phyloP scores from a whole-genome alignment of 2,113 vertebrate genomes.

The Cyprinodon brontotheroides region DNA sequence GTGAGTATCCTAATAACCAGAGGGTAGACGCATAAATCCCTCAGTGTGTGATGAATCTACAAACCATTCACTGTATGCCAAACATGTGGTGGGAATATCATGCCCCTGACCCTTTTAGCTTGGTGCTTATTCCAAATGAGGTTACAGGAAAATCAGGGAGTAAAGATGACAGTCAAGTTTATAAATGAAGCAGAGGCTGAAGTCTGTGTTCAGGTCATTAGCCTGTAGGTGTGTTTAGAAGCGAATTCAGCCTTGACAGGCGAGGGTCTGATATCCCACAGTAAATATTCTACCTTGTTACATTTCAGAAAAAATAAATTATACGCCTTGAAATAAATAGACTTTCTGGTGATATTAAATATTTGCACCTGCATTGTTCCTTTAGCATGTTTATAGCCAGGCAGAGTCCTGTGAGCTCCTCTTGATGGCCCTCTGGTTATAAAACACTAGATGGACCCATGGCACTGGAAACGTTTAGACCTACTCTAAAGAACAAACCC shows the following conservation, averaged over 20 bases:
- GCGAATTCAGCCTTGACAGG: too few relatives aligned
- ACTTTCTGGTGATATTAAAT: not conserved
- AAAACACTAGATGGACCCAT: constrained; percentile 59
- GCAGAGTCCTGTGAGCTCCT: constrained; percentile 26
- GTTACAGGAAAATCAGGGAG: not conserved
- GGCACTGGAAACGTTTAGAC: constrained; percentile 52
- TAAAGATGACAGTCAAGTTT: too few relatives aligned
- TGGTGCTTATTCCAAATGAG: not conserved
- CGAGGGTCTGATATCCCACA: not conserved
- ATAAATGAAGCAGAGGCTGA: too few relatives aligned
- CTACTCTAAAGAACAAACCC: not conserved
- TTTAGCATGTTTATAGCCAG: constrained; percentile 8
- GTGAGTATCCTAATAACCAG: not conserved
- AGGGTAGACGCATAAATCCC: not conserved
- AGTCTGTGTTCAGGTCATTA: not conserved
- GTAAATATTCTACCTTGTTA: not conserved
- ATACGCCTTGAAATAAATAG: not conserved
- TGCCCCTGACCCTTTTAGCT: too few relatives aligned
- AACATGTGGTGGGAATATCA: not conserved
- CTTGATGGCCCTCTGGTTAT: constrained; percentile 45
- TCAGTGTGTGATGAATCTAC: not conserved
- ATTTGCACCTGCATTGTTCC: constrained; percentile 1
- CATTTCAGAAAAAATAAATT: too few relatives aligned
- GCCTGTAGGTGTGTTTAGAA: not conserved
- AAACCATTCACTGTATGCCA: not conserved